These are phyloP conservation scores for Limnothrissa miodon DNA, from an alignment of 2,113 vertebrate species.

Conservation along the genomic window DNA sequence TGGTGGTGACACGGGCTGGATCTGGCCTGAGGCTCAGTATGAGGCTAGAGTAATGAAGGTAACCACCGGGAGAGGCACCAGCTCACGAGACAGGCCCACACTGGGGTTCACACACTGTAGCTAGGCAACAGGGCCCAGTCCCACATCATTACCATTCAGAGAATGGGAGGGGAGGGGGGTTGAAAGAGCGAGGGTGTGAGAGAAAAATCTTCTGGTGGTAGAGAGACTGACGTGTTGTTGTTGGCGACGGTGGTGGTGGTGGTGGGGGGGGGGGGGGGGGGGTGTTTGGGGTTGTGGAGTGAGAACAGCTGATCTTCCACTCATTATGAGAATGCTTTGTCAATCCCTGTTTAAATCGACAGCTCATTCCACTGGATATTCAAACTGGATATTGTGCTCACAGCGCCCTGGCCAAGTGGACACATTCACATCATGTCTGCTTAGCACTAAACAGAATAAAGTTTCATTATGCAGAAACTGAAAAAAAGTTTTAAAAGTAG, in stretches of 20 bases:
- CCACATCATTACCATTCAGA: background rate
- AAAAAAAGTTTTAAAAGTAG: background rate
- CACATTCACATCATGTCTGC: background rate
- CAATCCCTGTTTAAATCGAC: background rate
- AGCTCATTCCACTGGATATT: background rate
- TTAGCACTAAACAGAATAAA: background rate
- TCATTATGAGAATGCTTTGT: background rate
- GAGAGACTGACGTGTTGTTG: background rate
- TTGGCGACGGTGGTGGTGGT: background rate
- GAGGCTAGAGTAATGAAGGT: slow-evolving; percentile 54
- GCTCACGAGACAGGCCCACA: slow-evolving; percentile 52
- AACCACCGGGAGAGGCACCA: background rate
- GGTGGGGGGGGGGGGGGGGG: background rate
- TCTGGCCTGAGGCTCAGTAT: slow-evolving; percentile 50
- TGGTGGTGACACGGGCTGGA: slow-evolving; percentile 45
- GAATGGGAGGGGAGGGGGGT: background rate
- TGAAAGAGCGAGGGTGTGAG: background rate
- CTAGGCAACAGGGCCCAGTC: slow-evolving; percentile 51
- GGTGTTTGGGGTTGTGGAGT: background rate
- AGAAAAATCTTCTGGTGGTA: background rate
- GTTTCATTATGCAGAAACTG: background rate
- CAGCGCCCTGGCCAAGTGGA: background rate
- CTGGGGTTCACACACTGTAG: slow-evolving; percentile 46
- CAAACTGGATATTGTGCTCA: background rate
- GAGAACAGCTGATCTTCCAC: slow-evolving; percentile 6